A percentile compares a stretch with the other conserved stretches of the same genome.
These are phyloP conservation scores for Centropristis striata DNA, from an alignment of 2,113 vertebrate genomes.

Conservation along the genomic window DNA sequence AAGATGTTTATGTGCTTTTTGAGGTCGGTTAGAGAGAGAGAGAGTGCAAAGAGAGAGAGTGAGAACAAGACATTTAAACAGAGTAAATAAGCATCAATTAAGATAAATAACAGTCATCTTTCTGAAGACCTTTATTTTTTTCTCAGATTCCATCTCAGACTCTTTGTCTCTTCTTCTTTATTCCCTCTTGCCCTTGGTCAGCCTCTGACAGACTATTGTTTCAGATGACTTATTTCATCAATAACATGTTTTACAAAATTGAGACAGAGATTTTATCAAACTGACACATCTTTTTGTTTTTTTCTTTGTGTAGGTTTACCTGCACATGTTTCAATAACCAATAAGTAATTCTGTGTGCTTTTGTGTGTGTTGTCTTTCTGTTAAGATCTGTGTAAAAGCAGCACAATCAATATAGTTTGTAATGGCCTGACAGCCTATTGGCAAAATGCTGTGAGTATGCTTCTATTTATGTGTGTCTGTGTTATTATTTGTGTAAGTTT, in stretches of 20 bases:
- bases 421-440: constrained; percentile 47
- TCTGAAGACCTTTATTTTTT: constrained; percentile 24
- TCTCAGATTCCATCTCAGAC: constrained; percentile 21
- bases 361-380: constrained; percentile 49
- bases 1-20: constrained; percentile 4
- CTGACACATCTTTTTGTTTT: constrained; percentile 26
- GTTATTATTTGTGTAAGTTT: constrained; percentile 38
- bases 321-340: constrained; percentile 50
- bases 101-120: constrained; percentile 37
- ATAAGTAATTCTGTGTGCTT: constrained; percentile 44
- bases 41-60: background rate
- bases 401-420: constrained; percentile 63
- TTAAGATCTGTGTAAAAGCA: constrained; percentile 58
- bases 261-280: constrained; percentile 49
- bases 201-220: constrained; percentile 62
- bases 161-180: constrained; percentile 20
- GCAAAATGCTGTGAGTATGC: constrained; percentile 31
- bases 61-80: constrained; percentile 16
- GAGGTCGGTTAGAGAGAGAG: constrained; percentile 16
- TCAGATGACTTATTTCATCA: constrained; percentile 63
- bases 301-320: constrained; percentile 42
- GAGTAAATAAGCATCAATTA: constrained; percentile 30
- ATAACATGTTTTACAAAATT: constrained; percentile 59
- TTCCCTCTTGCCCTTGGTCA: background rate
- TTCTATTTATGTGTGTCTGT: constrained; percentile 41